A percentile compares a stretch with the other conserved stretches of the same genome.
Conservation (phyloP, 1,140 invertebrate genomes). For the Oscheius sp. region DNA sequence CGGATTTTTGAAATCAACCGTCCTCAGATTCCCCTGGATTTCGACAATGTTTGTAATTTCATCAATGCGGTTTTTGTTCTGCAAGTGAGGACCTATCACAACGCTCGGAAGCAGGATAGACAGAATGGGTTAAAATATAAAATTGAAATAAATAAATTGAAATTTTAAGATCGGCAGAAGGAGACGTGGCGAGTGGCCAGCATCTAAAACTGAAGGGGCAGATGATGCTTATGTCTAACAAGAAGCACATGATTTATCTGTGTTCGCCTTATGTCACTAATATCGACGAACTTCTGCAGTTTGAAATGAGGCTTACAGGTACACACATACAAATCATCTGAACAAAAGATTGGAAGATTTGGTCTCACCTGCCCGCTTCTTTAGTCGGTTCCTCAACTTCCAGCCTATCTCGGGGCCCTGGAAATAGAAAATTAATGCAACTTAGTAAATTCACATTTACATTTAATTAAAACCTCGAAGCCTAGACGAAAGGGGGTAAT, state of each 20-base stretch:
- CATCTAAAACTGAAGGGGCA: constrained; percentile 48
- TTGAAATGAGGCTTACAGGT: constrained; percentile 78
- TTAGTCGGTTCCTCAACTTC: too few species aligned
- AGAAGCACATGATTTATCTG: constrained; percentile 51
- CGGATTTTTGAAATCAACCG: constrained; percentile 57
- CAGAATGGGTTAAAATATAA: constrained; percentile 2
- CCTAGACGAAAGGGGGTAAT: too few species aligned
- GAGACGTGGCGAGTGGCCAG: background rate
- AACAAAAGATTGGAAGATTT: too few species aligned
- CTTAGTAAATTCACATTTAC: too few species aligned
- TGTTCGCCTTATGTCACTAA: constrained; percentile 56
- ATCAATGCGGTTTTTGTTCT: constrained; percentile 59
- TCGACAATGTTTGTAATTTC: constrained; percentile 59
- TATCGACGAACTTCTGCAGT: constrained; percentile 55
- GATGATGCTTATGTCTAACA: constrained; percentile 54
- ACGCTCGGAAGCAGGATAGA: background rate
- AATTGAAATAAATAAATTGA: constrained; percentile 11
- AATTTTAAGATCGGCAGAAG: background rate
- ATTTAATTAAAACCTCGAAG: too few species aligned
- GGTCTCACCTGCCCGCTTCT: too few species aligned
- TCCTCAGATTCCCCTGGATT: constrained; percentile 57
- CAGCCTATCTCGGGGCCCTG: too few species aligned
- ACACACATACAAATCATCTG: too few species aligned
- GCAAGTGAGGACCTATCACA: constrained; percentile 41
- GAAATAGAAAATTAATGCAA: too few species aligned